Percentiles rank a stretch among this genome's conserved stretches.
Evolutionary conservation across 2,113 vertebrate species (phyloP).

Genomic region (Hemicordylus capensis): DNA sequence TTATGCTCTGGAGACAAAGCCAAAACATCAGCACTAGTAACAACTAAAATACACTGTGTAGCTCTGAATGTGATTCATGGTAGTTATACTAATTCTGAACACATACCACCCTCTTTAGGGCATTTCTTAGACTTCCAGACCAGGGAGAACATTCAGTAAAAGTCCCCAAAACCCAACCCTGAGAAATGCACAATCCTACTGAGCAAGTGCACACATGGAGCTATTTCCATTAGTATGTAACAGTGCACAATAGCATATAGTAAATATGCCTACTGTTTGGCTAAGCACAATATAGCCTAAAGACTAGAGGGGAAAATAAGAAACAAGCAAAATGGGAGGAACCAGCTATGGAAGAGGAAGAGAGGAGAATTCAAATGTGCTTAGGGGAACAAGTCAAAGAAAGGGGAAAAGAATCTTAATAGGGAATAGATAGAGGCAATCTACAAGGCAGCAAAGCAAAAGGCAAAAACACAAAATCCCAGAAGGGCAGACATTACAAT

Average conservation of each 20-base stretch:
- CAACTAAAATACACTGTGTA: neutral
- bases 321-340: conserved; percentile 32
- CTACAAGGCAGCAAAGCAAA: conserved; percentile 55
- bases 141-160: conserved; percentile 12
- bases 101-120: neutral
- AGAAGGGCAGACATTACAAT: conserved; percentile 76
- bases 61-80: neutral
- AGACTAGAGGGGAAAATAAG: conserved; percentile 41
- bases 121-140: conserved; percentile 16
- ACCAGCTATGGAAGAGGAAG: conserved; percentile 28
- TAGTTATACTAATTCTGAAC: neutral
- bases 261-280: neutral
- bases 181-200: conserved; percentile 28
- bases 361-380: conserved; percentile 40
- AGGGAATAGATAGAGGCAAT: conserved; percentile 55
- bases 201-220: conserved; percentile 13
- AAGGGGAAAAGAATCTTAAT: conserved; percentile 25
- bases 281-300: conserved; percentile 3
- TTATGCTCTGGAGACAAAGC: conserved; percentile 5
- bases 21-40: neutral
- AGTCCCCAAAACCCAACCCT: conserved; percentile 33
- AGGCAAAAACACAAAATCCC: conserved; percentile 58
- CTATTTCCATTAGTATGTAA: neutral
- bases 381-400: conserved; percentile 40
- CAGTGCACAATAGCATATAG: neutral